Evolutionary conservation across 2,888 invertebrate species (phyloP), one percentile per base, ranked within the genome.

Genomic region (Griposia aprilina): DNA sequence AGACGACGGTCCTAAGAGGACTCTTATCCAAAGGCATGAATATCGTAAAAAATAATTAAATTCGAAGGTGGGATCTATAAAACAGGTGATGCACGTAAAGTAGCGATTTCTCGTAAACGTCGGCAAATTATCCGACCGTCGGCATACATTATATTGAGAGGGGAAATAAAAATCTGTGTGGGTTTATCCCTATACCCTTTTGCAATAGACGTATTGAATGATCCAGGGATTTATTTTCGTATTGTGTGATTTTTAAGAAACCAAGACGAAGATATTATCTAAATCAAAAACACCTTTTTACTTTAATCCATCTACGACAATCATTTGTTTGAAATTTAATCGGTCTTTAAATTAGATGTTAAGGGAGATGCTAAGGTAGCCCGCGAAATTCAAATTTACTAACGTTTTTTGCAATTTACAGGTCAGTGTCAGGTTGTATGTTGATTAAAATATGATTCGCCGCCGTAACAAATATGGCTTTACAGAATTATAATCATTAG

Each of bases 51-150:
- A 57, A 81, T 67, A 80, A 80, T 80, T 74, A 48, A 17, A 79
- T 60, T 15, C 20, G 67, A 85, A 75, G 78, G 63, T 69, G 75
- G 66, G 67, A 65, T 59, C 70, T 63, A 80, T 82, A 82, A 86
- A 86, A 36, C 80, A 82, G 76, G 80, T 78, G 76, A 78, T 78
- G 75, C 76, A 76, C 80, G 77, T 86, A 86, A 83, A 82, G 78
- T 69, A 76, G 83, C 87, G 73, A 87, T 87, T 84, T 81, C 80
- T 83, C 78, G 84, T 83, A 73, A 86, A 68, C 78, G 74, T 57
- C 71, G 73, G 89, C 88, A 91, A 90, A 91, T 92, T 91, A 89
- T 90, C 84, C 90, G 65, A 84, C 78, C 84, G 82, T 87, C 88
- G 84, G 89, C 89, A 91, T 91, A 90, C 83, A 90, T 89, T 91